phyloP scores from a whole-genome alignment of 2,888 invertebrate genomes.

The Diaprepes abbreviatus region DNA sequence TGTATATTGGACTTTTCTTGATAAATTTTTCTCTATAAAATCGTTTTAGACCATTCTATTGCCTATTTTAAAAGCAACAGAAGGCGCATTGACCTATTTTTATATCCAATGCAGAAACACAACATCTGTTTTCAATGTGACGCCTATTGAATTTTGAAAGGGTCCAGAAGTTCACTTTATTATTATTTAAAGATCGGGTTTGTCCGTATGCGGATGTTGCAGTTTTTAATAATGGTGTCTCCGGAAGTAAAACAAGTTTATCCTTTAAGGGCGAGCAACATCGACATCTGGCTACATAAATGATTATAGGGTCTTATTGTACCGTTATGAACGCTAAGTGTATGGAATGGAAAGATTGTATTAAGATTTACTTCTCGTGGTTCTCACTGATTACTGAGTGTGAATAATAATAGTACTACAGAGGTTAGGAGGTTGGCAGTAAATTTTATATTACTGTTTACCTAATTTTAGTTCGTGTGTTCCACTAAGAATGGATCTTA shows the following conservation, averaged over 20 bases:
- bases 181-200: constrained; percentile 9
- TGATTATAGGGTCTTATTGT: neutral
- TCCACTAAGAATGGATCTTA: too few species aligned
- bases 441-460: too few species aligned
- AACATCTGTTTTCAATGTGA: constrained; percentile 6
- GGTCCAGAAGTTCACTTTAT: constrained; percentile 20
- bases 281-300: constrained; percentile 9
- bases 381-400: too few species aligned
- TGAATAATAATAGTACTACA: too few species aligned
- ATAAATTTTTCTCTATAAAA: too few species aligned
- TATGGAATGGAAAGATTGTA: too few species aligned
- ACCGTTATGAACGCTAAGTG: too few species aligned
- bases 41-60: neutral
- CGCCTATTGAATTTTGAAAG: constrained; percentile 16
- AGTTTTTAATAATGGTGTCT: constrained; percentile 6
- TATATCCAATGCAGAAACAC: constrained; percentile 1
- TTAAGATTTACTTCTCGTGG: too few species aligned
- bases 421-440: too few species aligned
- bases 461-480: too few species aligned
- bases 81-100: constrained; percentile 17
- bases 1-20: too few species aligned
- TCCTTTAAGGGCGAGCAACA: constrained; percentile 8
- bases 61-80: neutral
- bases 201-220: constrained; percentile 13
- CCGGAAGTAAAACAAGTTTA: constrained; percentile 19